Evolutionary conservation across 2,113 vertebrate species (phyloP), one percentile per base, ranked within the genome.

Genomic region (Eulacestoma nigropectus): DNA sequence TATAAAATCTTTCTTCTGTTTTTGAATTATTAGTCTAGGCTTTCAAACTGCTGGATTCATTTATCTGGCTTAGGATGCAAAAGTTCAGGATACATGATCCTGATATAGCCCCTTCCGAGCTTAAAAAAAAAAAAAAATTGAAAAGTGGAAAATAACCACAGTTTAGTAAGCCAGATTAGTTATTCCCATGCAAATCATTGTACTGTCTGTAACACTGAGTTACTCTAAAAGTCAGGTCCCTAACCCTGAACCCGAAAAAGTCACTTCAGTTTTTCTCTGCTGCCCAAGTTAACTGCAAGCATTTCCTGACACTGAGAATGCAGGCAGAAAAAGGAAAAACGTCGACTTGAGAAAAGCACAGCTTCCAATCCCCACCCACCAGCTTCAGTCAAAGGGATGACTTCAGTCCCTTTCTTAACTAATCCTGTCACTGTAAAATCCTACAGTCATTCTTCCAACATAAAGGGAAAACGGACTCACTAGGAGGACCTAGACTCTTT

Each of bases 391-490:
- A 96, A 95, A 96, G 94, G 90, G 95, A 97, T 96, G 97, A 97
- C 97, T 98, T 96, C 97, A 97, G 96, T 81, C 94, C 86, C 92
- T 91, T 91, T 88, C 95, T 96, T 95, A 97, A 97, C 97, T 96
- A 96, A 98, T 98, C 96, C 98, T 98, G 98, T 97, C 97, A 96
- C 96, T 97, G 97, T 97, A 96, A 97, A 97, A 97, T 92, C 97
- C 97, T 96, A 95, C 98, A 97, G 97, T 98, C 98, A 98, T 99
- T 98, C 98, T 98, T 98, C 96, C 96, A 98, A 96, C 98, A 96
- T 87, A 98, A 98, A 98, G 97, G 96, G 96, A 96, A 96, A 97
- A 96, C 94, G 86, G 92, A 93, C 97, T 96, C 78, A 21, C 95
- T 93, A 97, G 97, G 97, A 97, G 97, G 98, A 95, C 70, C 97